phyloP scores from a whole-genome alignment of 2,113 vertebrate species.

The Engraulis encrasicolus region DNA sequence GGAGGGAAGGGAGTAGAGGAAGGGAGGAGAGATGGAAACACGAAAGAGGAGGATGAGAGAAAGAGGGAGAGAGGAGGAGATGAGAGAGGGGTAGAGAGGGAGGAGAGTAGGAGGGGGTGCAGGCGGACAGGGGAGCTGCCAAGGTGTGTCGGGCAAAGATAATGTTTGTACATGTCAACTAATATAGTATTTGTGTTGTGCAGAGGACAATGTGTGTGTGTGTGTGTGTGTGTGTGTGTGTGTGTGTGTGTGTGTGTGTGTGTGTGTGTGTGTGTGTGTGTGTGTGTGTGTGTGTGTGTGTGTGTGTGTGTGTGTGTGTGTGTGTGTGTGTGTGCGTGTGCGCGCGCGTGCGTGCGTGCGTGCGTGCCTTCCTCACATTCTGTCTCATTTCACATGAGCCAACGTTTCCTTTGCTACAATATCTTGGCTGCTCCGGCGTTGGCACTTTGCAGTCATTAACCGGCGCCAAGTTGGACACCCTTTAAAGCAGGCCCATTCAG shows the following conservation, averaged over 20 bases:
- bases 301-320: constrained; percentile 17
- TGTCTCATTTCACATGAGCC: neutral
- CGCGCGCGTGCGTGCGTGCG: neutral
- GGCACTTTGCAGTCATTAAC: neutral
- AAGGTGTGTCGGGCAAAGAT: neutral
- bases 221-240: neutral
- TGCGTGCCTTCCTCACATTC: no score
- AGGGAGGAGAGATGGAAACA: no score
- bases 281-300: neutral
- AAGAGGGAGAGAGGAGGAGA: no score
- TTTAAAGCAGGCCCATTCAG: neutral
- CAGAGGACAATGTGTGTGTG: neutral
- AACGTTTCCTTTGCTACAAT: neutral
- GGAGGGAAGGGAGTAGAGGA: no score
- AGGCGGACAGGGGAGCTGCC: no score
- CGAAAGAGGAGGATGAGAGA: no score
- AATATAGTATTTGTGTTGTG: no score
- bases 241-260: constrained; percentile 4
- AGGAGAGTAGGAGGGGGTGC: no score
- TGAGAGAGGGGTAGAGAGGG: no score
- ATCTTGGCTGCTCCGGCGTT: neutral
- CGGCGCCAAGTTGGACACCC: neutral
- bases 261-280: neutral
- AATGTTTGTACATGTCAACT: neutral
- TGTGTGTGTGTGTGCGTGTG: neutral